These are phyloP conservation scores for Papilio machaon DNA, from an alignment of 1,140 invertebrate species.

Conservation along the genomic window DNA sequence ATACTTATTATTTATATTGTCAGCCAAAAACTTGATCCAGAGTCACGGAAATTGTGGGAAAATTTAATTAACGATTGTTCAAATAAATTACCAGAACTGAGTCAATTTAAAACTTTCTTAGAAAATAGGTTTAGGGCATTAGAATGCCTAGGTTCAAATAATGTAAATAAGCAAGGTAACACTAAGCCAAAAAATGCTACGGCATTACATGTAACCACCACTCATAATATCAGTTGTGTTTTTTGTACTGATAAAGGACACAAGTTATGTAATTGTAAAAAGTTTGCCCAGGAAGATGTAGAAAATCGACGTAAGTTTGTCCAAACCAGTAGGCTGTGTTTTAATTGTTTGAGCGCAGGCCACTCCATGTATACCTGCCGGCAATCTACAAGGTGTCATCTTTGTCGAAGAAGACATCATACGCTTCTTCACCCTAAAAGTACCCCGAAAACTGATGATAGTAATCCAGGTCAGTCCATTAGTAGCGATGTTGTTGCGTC, in stretches of 20 bases:
- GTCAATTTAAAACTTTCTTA: too few relatives aligned
- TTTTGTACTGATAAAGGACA: slow-evolving; percentile 44
- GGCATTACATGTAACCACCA: slow-evolving; percentile 14
- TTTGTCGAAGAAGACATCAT: slow-evolving; percentile 43
- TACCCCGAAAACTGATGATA: neutral
- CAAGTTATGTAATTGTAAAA: slow-evolving; percentile 46
- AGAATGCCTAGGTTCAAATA: too few relatives aligned
- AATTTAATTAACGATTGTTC: too few relatives aligned
- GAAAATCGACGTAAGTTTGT: slow-evolving; percentile 43
- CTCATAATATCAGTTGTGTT: slow-evolving; percentile 27
- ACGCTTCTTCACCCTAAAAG: slow-evolving; percentile 41
- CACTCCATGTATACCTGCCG: slow-evolving; percentile 45
- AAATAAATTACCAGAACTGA: too few relatives aligned
- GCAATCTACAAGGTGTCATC: slow-evolving; percentile 36
- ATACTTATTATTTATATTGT: too few relatives aligned
- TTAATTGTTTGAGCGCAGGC: slow-evolving; percentile 46
- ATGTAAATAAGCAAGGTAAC: slow-evolving; percentile 32
- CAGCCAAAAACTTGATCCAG: too few relatives aligned
- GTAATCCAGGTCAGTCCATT: slow-evolving; percentile 7
- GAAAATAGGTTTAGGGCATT: too few relatives aligned
- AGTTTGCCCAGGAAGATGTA: slow-evolving; percentile 41
- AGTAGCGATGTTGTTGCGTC: slow-evolving; percentile 36
- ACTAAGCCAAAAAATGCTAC: slow-evolving; percentile 36
- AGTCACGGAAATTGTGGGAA: too few relatives aligned
- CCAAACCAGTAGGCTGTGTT: slow-evolving; percentile 43